Evolutionary conservation across 2,888 invertebrate genomes (phyloP).

Genomic region (Laothoe populi): DNA sequence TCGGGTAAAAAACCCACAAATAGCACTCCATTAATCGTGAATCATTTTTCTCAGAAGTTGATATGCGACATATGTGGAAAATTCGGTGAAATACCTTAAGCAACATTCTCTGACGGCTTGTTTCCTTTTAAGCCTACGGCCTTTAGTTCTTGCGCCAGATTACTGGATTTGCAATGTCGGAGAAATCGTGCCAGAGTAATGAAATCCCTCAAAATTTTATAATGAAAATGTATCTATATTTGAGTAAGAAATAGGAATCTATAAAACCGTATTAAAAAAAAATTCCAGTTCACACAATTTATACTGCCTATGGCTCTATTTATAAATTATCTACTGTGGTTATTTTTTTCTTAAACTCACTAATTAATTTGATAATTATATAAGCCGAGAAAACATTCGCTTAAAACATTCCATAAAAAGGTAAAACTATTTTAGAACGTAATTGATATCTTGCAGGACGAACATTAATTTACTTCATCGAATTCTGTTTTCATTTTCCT

Average conservation of each 20-base stretch:
- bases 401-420: too few species aligned
- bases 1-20: too few species aligned
- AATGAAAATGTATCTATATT: not conserved
- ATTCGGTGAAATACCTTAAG: slow-evolving; percentile 54
- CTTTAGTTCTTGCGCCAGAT: slow-evolving; percentile 61
- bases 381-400: too few species aligned
- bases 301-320: not conserved
- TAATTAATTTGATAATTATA: too few species aligned
- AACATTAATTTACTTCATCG: too few species aligned
- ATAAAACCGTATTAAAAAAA: not conserved
- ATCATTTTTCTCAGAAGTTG: slow-evolving; percentile 41
- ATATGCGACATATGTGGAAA: slow-evolving; percentile 42
- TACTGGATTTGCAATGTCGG: slow-evolving; percentile 50
- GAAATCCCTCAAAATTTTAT: slow-evolving; percentile 42
- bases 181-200: slow-evolving; percentile 61
- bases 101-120: slow-evolving; percentile 46
- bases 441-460: too few species aligned
- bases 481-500: too few species aligned
- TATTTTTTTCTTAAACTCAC: too few species aligned
- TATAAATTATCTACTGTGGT: not conserved
- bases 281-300: not conserved
- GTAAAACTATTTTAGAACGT: too few species aligned
- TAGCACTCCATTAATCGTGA: not conserved
- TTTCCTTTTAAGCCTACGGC: slow-evolving; percentile 68
- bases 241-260: too few species aligned